Conservation (phyloP, 1,140 invertebrate species). For the Trissolcus basalis region DNA sequence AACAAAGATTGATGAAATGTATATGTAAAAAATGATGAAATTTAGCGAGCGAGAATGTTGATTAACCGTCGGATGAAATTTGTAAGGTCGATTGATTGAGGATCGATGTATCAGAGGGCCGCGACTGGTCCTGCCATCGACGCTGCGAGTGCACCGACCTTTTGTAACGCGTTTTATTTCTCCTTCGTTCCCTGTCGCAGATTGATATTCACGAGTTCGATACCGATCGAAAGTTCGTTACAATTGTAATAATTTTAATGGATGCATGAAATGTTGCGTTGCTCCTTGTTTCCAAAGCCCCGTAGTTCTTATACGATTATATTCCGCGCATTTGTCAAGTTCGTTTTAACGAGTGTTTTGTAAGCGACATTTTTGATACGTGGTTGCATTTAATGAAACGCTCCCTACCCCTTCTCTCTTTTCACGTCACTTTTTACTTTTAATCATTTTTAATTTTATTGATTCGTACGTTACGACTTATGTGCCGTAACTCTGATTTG, state of each 20-base stretch:
- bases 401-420: no score
- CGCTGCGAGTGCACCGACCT: constrained; percentile 62
- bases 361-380: constrained; percentile 24
- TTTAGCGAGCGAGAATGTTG: not conserved
- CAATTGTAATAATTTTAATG: no score
- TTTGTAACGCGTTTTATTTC: constrained; percentile 40
- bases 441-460: not conserved
- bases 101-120: no score
- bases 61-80: not conserved
- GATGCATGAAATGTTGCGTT: no score
- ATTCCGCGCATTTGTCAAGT: constrained; percentile 17
- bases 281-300: not conserved
- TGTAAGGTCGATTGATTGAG: not conserved
- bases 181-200: constrained; percentile 20
- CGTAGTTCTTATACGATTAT: not conserved
- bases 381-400: constrained; percentile 17
- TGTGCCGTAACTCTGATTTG: no score
- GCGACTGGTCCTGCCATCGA: no score
- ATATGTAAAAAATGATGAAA: no score
- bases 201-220: constrained; percentile 30
- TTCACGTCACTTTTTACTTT: no score
- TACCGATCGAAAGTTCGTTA: constrained; percentile 10
- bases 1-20: no score
- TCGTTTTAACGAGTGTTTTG: constrained; percentile 22
- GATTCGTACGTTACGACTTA: no score